A percentile compares a stretch with the other conserved stretches of the same genome.
Conservation (phyloP, 1,140 invertebrate genomes). For the Drosophila burlai region DNA sequence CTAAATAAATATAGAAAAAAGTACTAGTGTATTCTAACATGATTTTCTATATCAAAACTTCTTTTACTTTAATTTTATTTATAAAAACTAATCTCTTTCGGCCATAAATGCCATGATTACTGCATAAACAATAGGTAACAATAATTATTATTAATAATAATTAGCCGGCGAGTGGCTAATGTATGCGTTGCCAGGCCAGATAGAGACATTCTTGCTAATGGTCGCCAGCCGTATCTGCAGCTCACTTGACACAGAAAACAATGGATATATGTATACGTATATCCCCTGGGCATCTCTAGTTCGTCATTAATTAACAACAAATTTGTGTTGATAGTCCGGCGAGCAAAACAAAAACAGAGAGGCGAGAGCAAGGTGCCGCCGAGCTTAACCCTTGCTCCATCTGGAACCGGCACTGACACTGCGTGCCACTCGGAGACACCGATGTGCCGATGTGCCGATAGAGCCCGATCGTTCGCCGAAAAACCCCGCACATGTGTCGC, state of each 20-base stretch:
- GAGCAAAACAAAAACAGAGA: conserved; percentile 40
- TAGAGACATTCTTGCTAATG: conserved; percentile 17
- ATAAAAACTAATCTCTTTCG: neutral
- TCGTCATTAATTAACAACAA: conserved; percentile 51
- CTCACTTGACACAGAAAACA: conserved; percentile 40
- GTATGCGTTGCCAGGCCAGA: conserved; percentile 28
- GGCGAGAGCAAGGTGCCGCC: conserved; percentile 47
- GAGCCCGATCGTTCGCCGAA: conserved; percentile 14
- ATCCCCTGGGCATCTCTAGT: conserved; percentile 46
- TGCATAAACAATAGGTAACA: conserved; percentile 9
- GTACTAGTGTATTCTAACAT: neutral
- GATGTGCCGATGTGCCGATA: neutral
- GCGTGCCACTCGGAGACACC: conserved; percentile 58
- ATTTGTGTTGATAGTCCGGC: conserved; percentile 33
- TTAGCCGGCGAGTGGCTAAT: neutral
- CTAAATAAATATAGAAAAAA: neutral
- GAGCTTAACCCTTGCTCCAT: conserved; percentile 15
- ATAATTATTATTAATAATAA: neutral
- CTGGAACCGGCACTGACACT: conserved; percentile 54
- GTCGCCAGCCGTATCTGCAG: conserved; percentile 1
- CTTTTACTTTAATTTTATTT: neutral
- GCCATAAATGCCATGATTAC: neutral
- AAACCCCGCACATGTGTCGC: conserved; percentile 39
- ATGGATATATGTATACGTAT: neutral
- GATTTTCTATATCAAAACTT: neutral